A percentile compares a stretch with the other conserved stretches of the same genome.
Conservation (phyloP, 1,140 invertebrate genomes). For the Bombus huntii region DNA sequence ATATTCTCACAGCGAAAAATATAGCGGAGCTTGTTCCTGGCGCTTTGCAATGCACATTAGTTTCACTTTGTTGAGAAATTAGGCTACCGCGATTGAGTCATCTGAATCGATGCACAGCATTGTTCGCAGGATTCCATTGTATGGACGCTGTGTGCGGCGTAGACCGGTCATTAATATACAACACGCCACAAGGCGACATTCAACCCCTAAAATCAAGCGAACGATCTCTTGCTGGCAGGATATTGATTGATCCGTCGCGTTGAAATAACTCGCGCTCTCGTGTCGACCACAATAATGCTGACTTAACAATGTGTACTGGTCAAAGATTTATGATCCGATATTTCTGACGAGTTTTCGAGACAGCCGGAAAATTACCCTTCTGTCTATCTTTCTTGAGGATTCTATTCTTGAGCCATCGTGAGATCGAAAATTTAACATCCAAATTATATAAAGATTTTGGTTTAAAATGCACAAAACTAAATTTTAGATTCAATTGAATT, state of each 20-base stretch:
- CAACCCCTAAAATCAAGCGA: slow-evolving; percentile 58
- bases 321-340: slow-evolving; percentile 13
- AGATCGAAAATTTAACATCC: too few species aligned
- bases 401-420: background rate
- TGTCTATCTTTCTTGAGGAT: background rate
- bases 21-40: background rate
- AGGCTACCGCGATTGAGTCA: slow-evolving; percentile 72
- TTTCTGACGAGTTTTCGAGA: background rate
- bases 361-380: background rate
- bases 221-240: slow-evolving; percentile 46
- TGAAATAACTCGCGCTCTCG: slow-evolving; percentile 31
- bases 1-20: background rate
- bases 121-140: slow-evolving; percentile 70
- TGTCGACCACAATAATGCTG: slow-evolving; percentile 29
- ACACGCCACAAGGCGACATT: slow-evolving; percentile 60
- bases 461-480: background rate
- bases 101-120: slow-evolving; percentile 73
- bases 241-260: slow-evolving; percentile 43
- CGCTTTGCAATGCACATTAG: slow-evolving; percentile 15
- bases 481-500: background rate
- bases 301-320: slow-evolving; percentile 28
- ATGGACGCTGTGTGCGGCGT: slow-evolving; percentile 38
- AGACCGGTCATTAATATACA: slow-evolving; percentile 74
- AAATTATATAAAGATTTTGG: background rate
- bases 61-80: slow-evolving; percentile 56